Evolutionary conservation across 2,113 vertebrate genomes (phyloP), one percentile per base, ranked within the genome.

Genomic region (Polypterus senegalus): DNA sequence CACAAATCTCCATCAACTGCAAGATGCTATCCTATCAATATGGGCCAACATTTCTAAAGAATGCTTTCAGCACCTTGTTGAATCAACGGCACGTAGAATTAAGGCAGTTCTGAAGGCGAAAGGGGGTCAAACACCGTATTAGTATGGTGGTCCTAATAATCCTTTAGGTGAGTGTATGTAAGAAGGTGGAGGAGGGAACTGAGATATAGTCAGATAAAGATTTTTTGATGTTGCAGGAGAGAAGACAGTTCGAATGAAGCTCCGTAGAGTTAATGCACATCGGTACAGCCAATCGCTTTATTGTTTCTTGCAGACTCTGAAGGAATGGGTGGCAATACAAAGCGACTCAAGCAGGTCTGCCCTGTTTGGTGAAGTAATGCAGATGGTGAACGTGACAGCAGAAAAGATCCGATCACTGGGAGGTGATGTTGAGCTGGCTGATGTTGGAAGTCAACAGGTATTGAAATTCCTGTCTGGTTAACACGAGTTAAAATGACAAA

Each of bases 261-360:
- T 27, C 27, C 27, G 27, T 27, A 27, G 27, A 27, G 27, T 27
- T 27, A 27, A 27, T 11, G 10, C n/a, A 48, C 54, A 9, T 53
- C 8, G 3, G 3, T 52, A 49, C 45, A 47, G 10, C 49, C n/a
- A 46, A 47, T 51, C 57, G 59, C 44, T 43, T 61, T 5, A 51
- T 6, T 61, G 7, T 60, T 45, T 45, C 11, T 49, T 1, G 0
- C 72, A 89, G 87, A 73, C n/a, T 2, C 82, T 90, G n/a, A 69
- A 69, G 47, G 73, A 87, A 9, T 89, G 88, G 88, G 76, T 89
- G 63, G 81, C 83, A 3, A 58, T 91, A 5, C 63, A 84, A 69
- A 89, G 87, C 0, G 72, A 86, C 60, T 89, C 85, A 3, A n/a
- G 78, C 8, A 79, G 83, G n/a, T 80, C 82, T 0, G 1, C 5